phyloP scores from a whole-genome alignment of 2,797 vertebrate species.

The Ctenosaura bakeri region DNA sequence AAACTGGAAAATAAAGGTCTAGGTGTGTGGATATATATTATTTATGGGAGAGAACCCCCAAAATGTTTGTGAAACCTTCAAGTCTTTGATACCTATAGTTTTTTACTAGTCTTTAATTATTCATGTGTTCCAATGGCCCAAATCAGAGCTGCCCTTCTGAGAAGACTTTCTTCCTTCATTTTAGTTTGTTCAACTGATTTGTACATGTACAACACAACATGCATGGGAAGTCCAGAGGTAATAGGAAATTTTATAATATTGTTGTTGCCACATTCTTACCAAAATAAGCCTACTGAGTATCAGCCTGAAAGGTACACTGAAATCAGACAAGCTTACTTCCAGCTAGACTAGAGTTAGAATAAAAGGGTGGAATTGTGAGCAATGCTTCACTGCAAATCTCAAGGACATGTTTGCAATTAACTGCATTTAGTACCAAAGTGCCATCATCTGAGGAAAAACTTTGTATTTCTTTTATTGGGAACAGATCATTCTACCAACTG shows the following conservation, averaged over 20 bases:
- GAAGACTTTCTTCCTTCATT: neutral
- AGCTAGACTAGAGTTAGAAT: neutral
- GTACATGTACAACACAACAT: neutral
- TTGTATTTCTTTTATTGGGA: conserved; percentile 1
- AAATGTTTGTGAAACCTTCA: neutral
- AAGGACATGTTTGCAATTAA: neutral
- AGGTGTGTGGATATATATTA: neutral
- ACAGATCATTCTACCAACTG: neutral
- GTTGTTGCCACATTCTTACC: neutral
- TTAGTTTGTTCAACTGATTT: neutral
- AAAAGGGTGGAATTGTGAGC: neutral
- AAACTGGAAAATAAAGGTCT: neutral
- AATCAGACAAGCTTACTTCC: neutral
- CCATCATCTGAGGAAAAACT: neutral
- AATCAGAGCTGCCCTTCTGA: neutral
- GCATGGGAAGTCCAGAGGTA: neutral
- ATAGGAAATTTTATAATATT: neutral
- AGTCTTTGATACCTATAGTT: neutral
- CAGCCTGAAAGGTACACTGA: neutral
- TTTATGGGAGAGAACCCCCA: too few relatives aligned
- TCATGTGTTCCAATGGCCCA: too few relatives aligned
- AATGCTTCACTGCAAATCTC: neutral
- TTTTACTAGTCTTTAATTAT: neutral
- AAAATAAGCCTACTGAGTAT: neutral
- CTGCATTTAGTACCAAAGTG: neutral